A percentile compares a stretch with the other conserved stretches of the same genome.
phyloP scores from a whole-genome alignment of 30 jellyfish, hydroid and myxozoan species.

The Cassiopea xamachana region DNA sequence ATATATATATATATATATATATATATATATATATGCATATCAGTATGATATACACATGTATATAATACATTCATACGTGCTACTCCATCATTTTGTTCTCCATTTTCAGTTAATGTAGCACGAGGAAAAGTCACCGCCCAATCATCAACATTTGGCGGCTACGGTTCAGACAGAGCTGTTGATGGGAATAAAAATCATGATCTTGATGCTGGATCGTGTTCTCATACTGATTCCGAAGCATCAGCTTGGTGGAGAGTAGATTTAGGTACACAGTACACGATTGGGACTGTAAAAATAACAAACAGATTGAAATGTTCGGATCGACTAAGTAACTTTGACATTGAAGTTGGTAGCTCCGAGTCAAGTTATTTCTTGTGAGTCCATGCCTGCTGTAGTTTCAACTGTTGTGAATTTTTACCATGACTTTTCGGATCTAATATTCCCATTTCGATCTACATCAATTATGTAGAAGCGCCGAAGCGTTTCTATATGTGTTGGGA shows the following conservation, averaged over 20 bases:
- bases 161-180: slow-evolving; percentile 25
- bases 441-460: no score
- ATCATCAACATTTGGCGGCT: neutral
- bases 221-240: neutral
- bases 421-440: no score
- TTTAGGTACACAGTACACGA: slow-evolving; percentile 3
- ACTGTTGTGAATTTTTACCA: no score
- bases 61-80: neutral
- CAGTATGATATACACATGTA: neutral
- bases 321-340: neutral
- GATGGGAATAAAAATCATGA: neutral
- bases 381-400: no score
- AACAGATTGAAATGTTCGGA: slow-evolving; percentile 3
- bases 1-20: no score
- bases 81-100: neutral
- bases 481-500: no score
- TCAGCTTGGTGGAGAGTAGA: slow-evolving; percentile 31
- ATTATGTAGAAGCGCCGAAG: no score
- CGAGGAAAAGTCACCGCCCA: slow-evolving; percentile 1
- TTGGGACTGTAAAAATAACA: slow-evolving; percentile 30
- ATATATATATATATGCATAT: neutral
- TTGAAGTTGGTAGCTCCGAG: neutral
- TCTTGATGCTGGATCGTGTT: neutral
- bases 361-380: neutral
- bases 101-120: slow-evolving; percentile 15